Evolutionary conservation across 2,888 invertebrate species (phyloP).

Genomic region (Camponotus fellah): DNA sequence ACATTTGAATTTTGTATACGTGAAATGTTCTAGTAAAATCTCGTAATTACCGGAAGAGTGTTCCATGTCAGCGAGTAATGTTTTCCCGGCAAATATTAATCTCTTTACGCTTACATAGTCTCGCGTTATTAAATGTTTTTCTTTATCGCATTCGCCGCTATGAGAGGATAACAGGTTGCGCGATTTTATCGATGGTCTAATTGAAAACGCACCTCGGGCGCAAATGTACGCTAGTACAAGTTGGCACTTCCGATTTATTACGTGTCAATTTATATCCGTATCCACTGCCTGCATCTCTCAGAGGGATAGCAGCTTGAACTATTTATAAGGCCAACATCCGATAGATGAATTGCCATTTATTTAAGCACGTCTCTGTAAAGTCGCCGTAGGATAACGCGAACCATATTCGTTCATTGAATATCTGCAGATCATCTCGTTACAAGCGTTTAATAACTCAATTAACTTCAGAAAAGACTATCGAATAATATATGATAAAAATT

Average conservation of each 20-base stretch:
- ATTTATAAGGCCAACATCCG: constrained; percentile 33
- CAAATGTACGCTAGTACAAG: neutral
- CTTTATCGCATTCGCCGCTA: neutral
- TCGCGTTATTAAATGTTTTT: neutral
- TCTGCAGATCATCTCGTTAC: neutral
- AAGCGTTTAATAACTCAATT: constrained; percentile 30
- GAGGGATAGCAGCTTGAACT: constrained; percentile 7
- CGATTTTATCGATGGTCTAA: constrained; percentile 34
- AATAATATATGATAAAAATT: neutral
- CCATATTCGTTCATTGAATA: constrained; percentile 5
- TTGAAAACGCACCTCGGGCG: constrained; percentile 43
- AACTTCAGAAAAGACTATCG: neutral
- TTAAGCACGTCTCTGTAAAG: constrained; percentile 43
- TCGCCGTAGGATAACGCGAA: constrained; percentile 2
- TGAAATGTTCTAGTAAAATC: neutral
- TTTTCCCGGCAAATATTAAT: constrained; percentile 24
- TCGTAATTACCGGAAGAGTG: neutral
- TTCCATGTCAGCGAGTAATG: neutral
- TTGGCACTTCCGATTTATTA: constrained; percentile 35
- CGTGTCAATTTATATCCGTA: constrained; percentile 34
- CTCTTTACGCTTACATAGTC: neutral
- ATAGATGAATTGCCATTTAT: constrained; percentile 59
- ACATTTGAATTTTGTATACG: neutral
- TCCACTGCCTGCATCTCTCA: neutral
- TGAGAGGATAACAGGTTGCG: constrained; percentile 37